phyloP scores from a whole-genome alignment of 37 sponge, comb jelly and placozoan species.

The Diacarnus erythraeanus region DNA sequence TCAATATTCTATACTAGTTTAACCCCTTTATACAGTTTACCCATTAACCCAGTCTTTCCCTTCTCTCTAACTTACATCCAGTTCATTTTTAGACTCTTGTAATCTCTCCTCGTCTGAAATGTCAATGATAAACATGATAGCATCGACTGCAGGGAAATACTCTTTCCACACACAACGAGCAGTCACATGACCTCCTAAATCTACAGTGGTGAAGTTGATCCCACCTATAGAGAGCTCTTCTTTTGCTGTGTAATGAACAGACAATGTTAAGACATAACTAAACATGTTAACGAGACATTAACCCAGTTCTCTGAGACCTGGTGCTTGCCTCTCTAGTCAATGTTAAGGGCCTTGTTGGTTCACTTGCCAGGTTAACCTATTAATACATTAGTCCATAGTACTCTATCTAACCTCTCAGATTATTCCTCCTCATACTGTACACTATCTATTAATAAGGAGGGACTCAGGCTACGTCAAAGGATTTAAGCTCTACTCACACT shows the following conservation, averaged over 20 bases:
- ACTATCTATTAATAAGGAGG: background rate
- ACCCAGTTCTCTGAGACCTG: too few relatives aligned
- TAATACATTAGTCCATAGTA: too few relatives aligned
- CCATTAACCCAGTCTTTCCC: constrained; percentile 79
- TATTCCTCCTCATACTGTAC: background rate
- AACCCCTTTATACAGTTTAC: background rate
- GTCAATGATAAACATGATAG: constrained; percentile 96
- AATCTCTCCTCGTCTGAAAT: constrained; percentile 78
- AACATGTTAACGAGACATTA: too few relatives aligned
- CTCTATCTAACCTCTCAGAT: background rate
- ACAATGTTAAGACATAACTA: too few relatives aligned
- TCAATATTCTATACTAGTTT: too few relatives aligned
- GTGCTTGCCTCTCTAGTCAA: too few relatives aligned
- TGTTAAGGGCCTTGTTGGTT: too few relatives aligned
- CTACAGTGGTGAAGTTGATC: constrained; percentile 93
- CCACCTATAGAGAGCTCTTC: constrained; percentile 89
- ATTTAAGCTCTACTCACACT: background rate
- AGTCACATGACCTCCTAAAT: constrained; percentile 89
- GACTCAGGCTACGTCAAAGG: too few relatives aligned
- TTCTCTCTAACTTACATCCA: constrained; percentile 89
- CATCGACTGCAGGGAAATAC: constrained; percentile 97
- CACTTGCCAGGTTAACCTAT: too few relatives aligned
- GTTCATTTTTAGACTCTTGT: constrained; percentile 82
- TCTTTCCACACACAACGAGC: constrained; percentile 98
- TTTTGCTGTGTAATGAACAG: too few relatives aligned